Percentiles rank a stretch among this genome's conserved stretches.
phyloP scores from a whole-genome alignment of 2,113 vertebrate genomes.

The Montifringilla adamsi region DNA sequence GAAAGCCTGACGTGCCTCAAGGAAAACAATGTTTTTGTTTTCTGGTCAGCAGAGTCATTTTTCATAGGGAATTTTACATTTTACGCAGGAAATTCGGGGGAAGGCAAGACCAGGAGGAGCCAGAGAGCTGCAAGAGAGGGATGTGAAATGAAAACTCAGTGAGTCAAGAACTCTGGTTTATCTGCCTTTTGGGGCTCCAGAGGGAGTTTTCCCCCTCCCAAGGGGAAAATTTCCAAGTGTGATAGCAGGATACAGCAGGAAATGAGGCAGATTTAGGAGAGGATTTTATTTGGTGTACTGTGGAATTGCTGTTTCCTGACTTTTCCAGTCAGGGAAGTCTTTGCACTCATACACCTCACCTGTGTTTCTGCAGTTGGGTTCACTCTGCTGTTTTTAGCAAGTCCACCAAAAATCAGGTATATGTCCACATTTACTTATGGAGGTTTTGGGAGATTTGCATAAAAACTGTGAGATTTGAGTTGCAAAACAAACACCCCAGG shows the following conservation, averaged over 20 bases:
- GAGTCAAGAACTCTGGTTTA: neutral
- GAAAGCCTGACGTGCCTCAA: neutral
- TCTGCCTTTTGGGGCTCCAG: neutral
- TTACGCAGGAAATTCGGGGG: neutral
- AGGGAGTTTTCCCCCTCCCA: neutral
- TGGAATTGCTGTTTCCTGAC: neutral
- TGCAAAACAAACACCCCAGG: neutral
- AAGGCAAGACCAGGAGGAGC: neutral
- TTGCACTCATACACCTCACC: rapidly evolving
- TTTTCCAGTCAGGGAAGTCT: neutral
- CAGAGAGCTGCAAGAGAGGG: neutral
- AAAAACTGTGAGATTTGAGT: neutral
- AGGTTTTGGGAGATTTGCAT: neutral
- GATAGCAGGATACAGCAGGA: neutral
- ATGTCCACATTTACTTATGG: neutral
- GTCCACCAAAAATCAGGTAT: neutral
- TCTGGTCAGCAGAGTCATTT: neutral
- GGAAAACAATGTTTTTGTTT: neutral
- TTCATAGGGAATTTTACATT: neutral
- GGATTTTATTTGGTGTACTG: neutral
- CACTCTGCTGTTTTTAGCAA: neutral
- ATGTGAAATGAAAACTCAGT: neutral
- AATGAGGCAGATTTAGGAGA: conserved; percentile 34
- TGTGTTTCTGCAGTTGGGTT: neutral
- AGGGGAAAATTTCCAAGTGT: neutral